Evolutionary conservation across 2,797 vertebrate genomes (phyloP).

Genomic region (Sebastes matsubarae): DNA sequence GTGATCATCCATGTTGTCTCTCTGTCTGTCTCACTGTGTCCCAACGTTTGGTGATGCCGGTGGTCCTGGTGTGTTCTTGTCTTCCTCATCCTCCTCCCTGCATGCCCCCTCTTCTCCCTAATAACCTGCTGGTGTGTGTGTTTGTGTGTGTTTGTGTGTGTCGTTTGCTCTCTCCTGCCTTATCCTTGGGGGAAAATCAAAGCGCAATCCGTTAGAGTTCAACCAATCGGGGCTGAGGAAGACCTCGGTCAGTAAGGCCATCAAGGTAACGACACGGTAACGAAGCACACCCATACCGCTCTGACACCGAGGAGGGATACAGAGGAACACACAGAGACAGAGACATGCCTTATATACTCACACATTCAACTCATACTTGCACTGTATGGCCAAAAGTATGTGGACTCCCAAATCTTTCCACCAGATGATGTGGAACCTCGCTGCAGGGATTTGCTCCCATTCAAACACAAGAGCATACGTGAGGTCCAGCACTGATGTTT

Average conservation of each 20-base stretch:
- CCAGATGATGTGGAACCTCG: no score
- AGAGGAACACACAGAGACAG: background rate
- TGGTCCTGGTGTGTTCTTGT: slow-evolving; percentile 23
- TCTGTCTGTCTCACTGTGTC: slow-evolving; percentile 42
- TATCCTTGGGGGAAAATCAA: slow-evolving; percentile 78
- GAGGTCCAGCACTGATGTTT: no score
- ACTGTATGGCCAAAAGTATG: background rate
- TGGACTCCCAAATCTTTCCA: background rate
- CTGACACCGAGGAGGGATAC: slow-evolving; percentile 18
- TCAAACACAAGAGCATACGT: background rate
- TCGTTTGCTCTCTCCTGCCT: slow-evolving; percentile 86
- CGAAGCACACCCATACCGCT: slow-evolving; percentile 32
- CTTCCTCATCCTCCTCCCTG: slow-evolving; percentile 66
- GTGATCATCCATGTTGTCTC: slow-evolving; percentile 61
- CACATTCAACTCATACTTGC: background rate
- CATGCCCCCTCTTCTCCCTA: slow-evolving; percentile 80
- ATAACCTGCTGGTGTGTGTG: slow-evolving; percentile 82
- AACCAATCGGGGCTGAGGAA: slow-evolving; percentile 92
- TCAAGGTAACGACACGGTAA: slow-evolving; percentile 90
- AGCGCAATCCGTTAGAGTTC: slow-evolving; percentile 98
- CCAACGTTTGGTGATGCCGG: slow-evolving; percentile 11
- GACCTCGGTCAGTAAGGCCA: slow-evolving; percentile 90
- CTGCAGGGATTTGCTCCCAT: background rate
- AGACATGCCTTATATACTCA: background rate
- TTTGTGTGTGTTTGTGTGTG: slow-evolving; percentile 38